Conservation (phyloP, 2,113 vertebrate genomes). For the Anas platyrhynchos region DNA sequence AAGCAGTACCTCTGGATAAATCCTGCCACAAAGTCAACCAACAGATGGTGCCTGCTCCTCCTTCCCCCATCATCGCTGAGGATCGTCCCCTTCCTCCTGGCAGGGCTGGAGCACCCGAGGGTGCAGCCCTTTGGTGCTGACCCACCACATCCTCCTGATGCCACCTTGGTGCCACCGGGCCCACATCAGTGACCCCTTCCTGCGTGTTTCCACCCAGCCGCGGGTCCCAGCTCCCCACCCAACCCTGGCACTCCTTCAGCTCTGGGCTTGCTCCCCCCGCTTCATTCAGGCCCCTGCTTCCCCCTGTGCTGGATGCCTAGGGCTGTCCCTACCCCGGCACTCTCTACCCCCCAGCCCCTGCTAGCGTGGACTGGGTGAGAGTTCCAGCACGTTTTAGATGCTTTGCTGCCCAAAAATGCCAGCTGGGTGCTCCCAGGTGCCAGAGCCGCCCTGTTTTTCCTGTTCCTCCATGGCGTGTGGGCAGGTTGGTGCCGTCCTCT, state of each 20-base stretch:
- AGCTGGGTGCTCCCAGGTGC: not conserved
- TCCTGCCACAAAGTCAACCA: fast-evolving
- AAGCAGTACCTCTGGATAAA: not conserved
- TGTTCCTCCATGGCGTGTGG: not conserved
- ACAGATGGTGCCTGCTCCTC: not conserved
- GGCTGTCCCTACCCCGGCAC: fast-evolving
- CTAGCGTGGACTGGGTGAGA: not conserved
- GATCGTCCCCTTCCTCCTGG: not conserved
- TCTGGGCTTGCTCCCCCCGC: not conserved
- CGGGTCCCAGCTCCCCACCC: not conserved
- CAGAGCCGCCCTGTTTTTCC: not conserved
- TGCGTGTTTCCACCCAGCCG: not conserved
- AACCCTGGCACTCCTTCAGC: fast-evolving
- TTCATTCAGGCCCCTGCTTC: not conserved
- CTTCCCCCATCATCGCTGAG: not conserved
- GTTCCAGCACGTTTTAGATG: not conserved
- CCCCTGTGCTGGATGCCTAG: not conserved
- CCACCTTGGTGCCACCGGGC: not conserved
- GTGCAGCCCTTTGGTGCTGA: not conserved
- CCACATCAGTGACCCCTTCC: fast-evolving
- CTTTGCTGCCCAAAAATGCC: not conserved
- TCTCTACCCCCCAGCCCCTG: not conserved
- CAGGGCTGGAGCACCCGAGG: fast-evolving
- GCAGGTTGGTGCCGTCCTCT: not conserved
- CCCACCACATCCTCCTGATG: not conserved